phyloP scores from a whole-genome alignment of 2,888 invertebrate species.

The Spisula subtruncata region DNA sequence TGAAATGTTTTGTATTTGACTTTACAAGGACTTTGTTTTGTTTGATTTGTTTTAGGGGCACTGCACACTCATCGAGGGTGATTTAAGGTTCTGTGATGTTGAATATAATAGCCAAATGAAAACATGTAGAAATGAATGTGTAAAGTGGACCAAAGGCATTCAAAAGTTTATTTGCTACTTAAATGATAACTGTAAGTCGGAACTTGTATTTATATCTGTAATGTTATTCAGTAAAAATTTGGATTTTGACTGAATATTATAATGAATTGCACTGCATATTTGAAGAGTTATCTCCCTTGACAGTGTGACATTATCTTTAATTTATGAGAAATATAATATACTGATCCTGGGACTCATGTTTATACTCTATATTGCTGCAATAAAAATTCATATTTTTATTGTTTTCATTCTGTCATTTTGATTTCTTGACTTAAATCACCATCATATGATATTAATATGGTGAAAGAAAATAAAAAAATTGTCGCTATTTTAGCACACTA shows the following conservation, averaged over 20 bases:
- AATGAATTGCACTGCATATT: no score
- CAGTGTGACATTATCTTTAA: not conserved
- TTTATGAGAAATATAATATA: no score
- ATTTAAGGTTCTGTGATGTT: not conserved
- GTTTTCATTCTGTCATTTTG: not conserved
- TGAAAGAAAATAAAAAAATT: no score
- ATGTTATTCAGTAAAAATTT: no score
- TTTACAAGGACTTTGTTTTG: not conserved
- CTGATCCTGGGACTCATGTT: not conserved
- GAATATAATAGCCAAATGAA: not conserved
- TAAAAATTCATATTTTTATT: constrained; percentile 19
- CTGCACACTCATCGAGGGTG: not conserved
- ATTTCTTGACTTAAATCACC: not conserved
- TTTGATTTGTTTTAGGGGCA: not conserved
- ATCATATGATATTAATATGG: no score
- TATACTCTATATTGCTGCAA: not conserved
- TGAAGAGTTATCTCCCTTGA: not conserved
- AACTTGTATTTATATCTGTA: not conserved
- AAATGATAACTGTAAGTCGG: not conserved
- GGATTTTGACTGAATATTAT: no score
- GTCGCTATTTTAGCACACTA: no score
- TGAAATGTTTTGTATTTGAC: no score
- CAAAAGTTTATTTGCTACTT: not conserved
- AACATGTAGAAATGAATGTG: constrained; percentile 6
- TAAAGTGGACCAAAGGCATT: not conserved